Evolutionary conservation across 2,113 vertebrate species (phyloP), one percentile per base, ranked within the genome.

Genomic region (Gasterosteus nipponicus): DNA sequence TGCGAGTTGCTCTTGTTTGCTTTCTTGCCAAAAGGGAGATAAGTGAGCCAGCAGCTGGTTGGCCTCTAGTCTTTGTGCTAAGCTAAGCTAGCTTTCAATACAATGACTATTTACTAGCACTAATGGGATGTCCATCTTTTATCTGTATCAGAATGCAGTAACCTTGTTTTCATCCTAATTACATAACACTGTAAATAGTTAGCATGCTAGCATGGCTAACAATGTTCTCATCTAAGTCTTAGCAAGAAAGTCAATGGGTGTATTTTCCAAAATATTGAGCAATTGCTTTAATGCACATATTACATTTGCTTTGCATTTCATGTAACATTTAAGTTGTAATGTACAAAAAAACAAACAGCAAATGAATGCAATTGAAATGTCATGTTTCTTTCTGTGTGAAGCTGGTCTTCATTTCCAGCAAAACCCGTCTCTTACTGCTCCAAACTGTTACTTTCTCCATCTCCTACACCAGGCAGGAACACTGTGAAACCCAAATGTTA

Each of bases 401-500:
- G 59, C 60, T 75, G 76, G 62, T 62, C 38, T 74, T 77, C 41
- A 41, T 26, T 31, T 63, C 11, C 58, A 61, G 7, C 39, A n/a
- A 62, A 63, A 46, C 9, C 54, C 59, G 35, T 70, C 62, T 77
- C 35, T 65, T 46, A 16, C 60, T 11, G 33, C 77, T 83, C 47
- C 77, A 84, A 84, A 70, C 81, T 78, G 73, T 67, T 73, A 67
- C 88, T 84, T 61, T 91, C 86, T 92, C 82, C 82, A 8, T 90
- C 75, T 93, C 83, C 89, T 64, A 84, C 90, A 91, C 86, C 90
- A 95, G 95, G 91, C 94, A 94, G 87, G 95, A 95, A 86, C 94
- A 94, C 88, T 89, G 89, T 87, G 95, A 95, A 79, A 94, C 87
- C 85, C 93, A 94, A 90, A 93, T 94, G 93, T 93, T 95, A 91